Base-by-base conservation (phyloP, 2,113 vertebrate species). In the Lucifuga dentata region DNA sequence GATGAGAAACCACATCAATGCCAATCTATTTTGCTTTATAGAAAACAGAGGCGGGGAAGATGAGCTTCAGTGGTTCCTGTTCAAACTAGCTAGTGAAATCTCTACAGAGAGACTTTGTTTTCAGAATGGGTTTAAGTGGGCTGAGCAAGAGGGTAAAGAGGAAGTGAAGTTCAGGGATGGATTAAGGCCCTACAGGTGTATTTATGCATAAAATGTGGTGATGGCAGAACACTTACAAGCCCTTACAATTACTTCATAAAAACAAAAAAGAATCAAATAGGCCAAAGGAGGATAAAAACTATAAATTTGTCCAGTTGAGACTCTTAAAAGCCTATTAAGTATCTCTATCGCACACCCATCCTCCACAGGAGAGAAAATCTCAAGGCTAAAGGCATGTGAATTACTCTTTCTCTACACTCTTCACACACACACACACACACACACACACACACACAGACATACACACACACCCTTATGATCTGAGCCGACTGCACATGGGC, bases 1-100 rank as follows among this genome's bases (percentile, higher is more conserved):
- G 51, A 20, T 10, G 29, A 58, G 13, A 78, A 68, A 73, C 69
- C 76, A 17, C 81, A 80, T 73, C 58, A 68, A 52, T 11, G 2
- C 17, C 23, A 19, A 32, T 70, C 69, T 52, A 23, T 59, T 58
- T 23, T 44, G 24, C 44, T 55, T 43, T 43, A 21, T n/a, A n/a
- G 39, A 57, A 45, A 43, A 19, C 8, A 35, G 12, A 15, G 40
- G 45, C 12, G 5, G 0, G 24, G 29, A 32, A 41, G 20, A 15
- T 36, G 40, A 12, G 66, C 36, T 52, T 52, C 11, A 48, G 40
- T 19, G 16, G 46, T 16, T 74, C 26, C 0, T 51, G 62, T 53
- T 78, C 41, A 63, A 75, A 78, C 45, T 1, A n/a, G 44, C 44
- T 35, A 32, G 11, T 39, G 13, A 61, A 76, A 68, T 49, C 36